phyloP scores from a whole-genome alignment of 2,888 invertebrate genomes.

The Reticulitermes lucifugus region DNA sequence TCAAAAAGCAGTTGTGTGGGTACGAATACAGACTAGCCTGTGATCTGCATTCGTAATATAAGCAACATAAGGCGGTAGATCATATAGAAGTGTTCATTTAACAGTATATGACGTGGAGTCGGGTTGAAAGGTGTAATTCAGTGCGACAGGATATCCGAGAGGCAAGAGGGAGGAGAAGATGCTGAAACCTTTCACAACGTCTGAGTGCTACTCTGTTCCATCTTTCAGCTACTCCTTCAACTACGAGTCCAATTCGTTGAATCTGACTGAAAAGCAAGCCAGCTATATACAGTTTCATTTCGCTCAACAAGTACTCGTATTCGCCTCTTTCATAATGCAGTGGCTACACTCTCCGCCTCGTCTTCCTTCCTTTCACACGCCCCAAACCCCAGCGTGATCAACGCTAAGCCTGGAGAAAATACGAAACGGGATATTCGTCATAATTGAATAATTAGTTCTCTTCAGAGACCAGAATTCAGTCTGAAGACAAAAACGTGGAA shows the following conservation, averaged over 20 bases:
- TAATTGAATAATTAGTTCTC: too few species aligned
- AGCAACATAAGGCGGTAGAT: background rate
- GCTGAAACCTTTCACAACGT: background rate
- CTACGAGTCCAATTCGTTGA: background rate
- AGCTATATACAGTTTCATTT: background rate
- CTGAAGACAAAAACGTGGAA: too few species aligned
- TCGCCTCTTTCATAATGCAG: constrained; percentile 8
- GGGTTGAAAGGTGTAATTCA: background rate
- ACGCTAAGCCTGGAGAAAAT: too few species aligned
- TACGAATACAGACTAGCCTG: background rate
- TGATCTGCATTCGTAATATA: background rate
- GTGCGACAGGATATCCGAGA: background rate
- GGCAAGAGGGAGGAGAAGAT: background rate
- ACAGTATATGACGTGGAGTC: background rate
- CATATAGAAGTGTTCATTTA: constrained; percentile 9
- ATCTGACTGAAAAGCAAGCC: background rate
- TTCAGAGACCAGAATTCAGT: too few species aligned
- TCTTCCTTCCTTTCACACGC: background rate
- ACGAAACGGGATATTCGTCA: too few species aligned
- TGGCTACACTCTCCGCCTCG: background rate
- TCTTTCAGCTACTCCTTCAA: background rate
- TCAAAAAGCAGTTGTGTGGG: too few species aligned
- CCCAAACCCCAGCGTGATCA: too few species aligned
- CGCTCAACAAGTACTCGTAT: background rate
- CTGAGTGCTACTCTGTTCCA: background rate